phyloP scores from a whole-genome alignment of 2,888 invertebrate species.

The Deilephila elpenor region DNA sequence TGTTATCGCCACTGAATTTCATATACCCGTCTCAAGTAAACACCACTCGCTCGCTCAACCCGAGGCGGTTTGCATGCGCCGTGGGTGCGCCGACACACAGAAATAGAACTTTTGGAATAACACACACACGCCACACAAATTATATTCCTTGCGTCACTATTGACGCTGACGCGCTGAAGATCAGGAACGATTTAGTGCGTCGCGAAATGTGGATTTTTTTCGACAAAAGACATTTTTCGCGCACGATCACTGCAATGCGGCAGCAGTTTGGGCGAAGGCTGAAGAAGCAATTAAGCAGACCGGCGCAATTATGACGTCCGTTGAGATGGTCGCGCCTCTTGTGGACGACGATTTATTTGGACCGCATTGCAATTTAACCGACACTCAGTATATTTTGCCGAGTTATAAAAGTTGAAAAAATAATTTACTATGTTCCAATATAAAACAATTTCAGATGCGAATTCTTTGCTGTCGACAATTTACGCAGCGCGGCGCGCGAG shows the following conservation, averaged over 20 bases:
- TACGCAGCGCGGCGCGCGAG: slow-evolving; percentile 1
- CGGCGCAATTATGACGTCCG: neutral
- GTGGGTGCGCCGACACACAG: slow-evolving; percentile 72
- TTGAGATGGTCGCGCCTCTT: neutral
- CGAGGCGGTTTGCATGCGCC: slow-evolving; percentile 66
- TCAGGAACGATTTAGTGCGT: slow-evolving; percentile 62
- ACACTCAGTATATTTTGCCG: neutral
- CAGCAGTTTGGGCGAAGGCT: neutral
- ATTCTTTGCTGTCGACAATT: neutral
- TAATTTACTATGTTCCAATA: neutral
- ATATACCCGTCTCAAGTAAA: slow-evolving; percentile 57
- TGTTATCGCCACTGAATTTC: slow-evolving; percentile 57
- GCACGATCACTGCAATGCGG: neutral
- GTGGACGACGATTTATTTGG: neutral
- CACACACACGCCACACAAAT: slow-evolving; percentile 67
- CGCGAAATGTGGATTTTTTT: slow-evolving; percentile 31
- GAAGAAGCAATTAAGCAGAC: neutral
- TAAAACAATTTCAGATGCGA: neutral
- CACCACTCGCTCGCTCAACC: slow-evolving; percentile 67
- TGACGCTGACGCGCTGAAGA: slow-evolving; percentile 69
- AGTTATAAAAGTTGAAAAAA: neutral
- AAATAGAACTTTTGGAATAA: slow-evolving; percentile 84
- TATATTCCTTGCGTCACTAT: slow-evolving; percentile 79
- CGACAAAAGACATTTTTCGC: neutral
- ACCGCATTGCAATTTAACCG: neutral